These are phyloP conservation scores for Cephus runcator DNA, from an alignment of 2,888 invertebrate species.

Conservation along the genomic window DNA sequence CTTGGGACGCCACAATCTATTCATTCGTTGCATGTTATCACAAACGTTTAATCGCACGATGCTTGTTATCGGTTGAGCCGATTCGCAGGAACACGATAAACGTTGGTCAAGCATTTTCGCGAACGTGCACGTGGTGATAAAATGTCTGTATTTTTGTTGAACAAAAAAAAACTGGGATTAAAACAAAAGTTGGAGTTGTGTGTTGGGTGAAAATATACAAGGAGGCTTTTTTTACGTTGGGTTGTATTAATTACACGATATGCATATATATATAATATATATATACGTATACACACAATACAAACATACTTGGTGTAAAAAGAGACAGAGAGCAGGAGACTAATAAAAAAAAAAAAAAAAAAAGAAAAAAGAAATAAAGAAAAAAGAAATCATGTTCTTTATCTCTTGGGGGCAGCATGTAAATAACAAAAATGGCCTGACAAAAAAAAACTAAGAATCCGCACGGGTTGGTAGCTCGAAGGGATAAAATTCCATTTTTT, in stretches of 20 bases:
- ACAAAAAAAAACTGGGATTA: too few relatives aligned
- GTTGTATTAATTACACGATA: slow-evolving; percentile 39
- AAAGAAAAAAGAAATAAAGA: too few relatives aligned
- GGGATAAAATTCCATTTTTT: too few relatives aligned
- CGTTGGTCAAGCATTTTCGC: not conserved
- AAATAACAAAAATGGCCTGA: slow-evolving; percentile 56
- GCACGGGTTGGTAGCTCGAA: slow-evolving; percentile 21
- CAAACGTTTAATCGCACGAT: not conserved
- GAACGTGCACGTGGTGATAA: not conserved
- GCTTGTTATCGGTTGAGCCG: not conserved
- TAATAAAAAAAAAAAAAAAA: slow-evolving; percentile 38
- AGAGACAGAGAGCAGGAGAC: slow-evolving; percentile 24
- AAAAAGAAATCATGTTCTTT: slow-evolving; percentile 8
- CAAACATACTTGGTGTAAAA: slow-evolving; percentile 43
- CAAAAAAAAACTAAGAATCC: slow-evolving; percentile 38
- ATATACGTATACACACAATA: not conserved
- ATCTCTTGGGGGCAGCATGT: slow-evolving; percentile 60
- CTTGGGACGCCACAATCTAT: not conserved
- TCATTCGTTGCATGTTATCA: too few relatives aligned
- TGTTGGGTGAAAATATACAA: slow-evolving; percentile 45
- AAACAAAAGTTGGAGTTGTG: slow-evolving; percentile 16
- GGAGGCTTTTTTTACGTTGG: slow-evolving; percentile 55
- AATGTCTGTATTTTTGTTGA: not conserved
- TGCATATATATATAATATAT: not conserved
- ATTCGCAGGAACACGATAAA: not conserved